Evolutionary conservation across 2,797 vertebrate species (phyloP), one percentile per base, ranked within the genome.

Genomic region (Acanthornis magna): DNA sequence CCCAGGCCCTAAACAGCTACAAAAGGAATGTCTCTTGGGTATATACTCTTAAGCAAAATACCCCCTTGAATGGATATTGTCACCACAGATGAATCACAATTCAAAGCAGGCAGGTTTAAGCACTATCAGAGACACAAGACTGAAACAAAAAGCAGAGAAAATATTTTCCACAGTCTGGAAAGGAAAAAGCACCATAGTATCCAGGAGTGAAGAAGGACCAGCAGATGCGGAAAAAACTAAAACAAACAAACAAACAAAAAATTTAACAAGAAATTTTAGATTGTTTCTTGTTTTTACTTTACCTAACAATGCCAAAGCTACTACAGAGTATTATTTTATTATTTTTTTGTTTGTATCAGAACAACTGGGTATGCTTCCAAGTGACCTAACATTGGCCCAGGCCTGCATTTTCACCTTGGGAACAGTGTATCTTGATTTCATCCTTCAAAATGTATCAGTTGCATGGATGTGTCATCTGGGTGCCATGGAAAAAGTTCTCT

Each of bases 221-320:
- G 32, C 16, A 42, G 12, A 32, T 9, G 12, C 2, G 0, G 3
- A 1, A 13, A n/a, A 36, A 73, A 27, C 2, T 5, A 51, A 57
- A 74, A 22, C 4, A 82, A 73, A 65, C 8, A 47, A 63, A n/a
- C 1, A 9, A 42, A n/a, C 1, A 11, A 42, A 30, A 11, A 11
- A 70, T 13, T 40, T 53, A 76, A 47, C 25, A 75, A 16, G 40
- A 70, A 32, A 50, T 53, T 76, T 62, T 71, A 71, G 3, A 34
- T 30, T 47, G 43, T n/a, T 79, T 85, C 72, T 50, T 80, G 17
- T 23, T 80, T 57, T 47, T 25, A 42, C 5, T 29, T 50, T 26
- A 15, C 7, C n/a, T 65, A 89, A 71, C 47, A 84, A 85, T 43
- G 70, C 3, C 30, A 66, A 77, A 81, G 18, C n/a, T 88, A 40